A percentile compares a stretch with the other conserved stretches of the same genome.
These are phyloP conservation scores for Gallinago media DNA, from an alignment of 2,113 vertebrate species.

Conservation along the genomic window DNA sequence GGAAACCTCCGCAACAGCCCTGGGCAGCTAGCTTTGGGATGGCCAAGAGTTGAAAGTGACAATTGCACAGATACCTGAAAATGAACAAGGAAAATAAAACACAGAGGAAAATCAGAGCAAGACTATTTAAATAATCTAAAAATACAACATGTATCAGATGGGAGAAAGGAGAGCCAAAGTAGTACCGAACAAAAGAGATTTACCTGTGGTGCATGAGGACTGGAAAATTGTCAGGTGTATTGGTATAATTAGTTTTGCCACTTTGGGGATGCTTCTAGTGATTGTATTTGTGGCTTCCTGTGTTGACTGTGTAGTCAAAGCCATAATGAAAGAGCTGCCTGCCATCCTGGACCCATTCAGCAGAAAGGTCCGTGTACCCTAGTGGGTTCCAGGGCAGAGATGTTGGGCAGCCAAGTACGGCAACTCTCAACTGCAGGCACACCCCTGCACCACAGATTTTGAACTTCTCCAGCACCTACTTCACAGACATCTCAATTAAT, in stretches of 20 bases:
- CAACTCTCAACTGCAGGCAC: background rate
- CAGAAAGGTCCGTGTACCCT: background rate
- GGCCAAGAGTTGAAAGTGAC: background rate
- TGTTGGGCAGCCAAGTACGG: background rate
- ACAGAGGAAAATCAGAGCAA: background rate
- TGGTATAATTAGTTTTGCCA: background rate
- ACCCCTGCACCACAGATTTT: background rate
- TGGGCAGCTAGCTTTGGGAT: background rate
- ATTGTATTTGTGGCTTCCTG: background rate
- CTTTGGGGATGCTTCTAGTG: background rate
- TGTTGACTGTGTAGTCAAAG: background rate
- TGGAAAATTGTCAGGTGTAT: background rate
- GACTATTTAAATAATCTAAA: background rate
- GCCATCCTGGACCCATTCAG: background rate
- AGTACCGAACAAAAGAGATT: background rate
- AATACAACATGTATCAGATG: background rate
- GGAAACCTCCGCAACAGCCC: background rate
- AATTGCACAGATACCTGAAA: background rate
- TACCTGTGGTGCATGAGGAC: background rate
- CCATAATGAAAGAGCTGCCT: background rate
- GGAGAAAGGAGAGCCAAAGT: constrained; percentile 30
- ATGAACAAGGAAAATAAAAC: background rate
- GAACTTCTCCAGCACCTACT: background rate
- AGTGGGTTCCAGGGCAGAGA: background rate
- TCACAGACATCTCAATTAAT: background rate